Evolutionary conservation across 1,140 invertebrate genomes (phyloP), one percentile per base, ranked within the genome.

Genomic region (Zeugodacus cucurbitae): DNA sequence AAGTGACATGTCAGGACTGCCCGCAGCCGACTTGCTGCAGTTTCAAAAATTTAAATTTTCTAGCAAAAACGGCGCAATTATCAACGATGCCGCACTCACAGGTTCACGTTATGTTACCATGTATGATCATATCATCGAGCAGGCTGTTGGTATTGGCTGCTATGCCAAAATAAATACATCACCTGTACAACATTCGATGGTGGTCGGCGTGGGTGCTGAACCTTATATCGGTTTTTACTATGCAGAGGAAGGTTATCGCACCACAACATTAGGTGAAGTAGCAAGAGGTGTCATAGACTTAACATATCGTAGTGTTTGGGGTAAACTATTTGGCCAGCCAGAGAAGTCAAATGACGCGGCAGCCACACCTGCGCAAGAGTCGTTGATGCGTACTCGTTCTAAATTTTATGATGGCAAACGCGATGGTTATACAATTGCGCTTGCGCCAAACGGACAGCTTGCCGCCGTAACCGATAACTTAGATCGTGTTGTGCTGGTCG

Each of bases 181-280:
- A 89, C 96, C 97, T 1, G 96, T 97, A 14, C 95, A 97, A 78
- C 96, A 96, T 87, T 96, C 96, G 88, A 94, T 98, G 54, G 96
- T 98, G 78, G 91, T 98, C 29, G 96, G 96, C 26, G 95, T 96
- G n/a, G 98, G 98, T 3, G 94, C 95, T 48, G 95, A 96, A 90
- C 98, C 98, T 4, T 99, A 96, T 94, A 90, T 98, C 89, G 97
- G 96, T 20, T 98, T 98, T 93, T 97, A 98, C 94, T 97, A 97
- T 94, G 97, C 97, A 37, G 94, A 98, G 54, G 98, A 99, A 95
- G 98, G 97, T 89, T 95, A 96, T 87, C 94, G 95, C 89, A 95
- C 95, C 48, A 96, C 96, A 62, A 96, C 95, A 96, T 48, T 95
- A 97, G 70, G 96, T 96, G 89, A 99, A 94, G 97, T 99, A 57